Evolutionary conservation across 1,140 invertebrate species (phyloP).

Genomic region (Hycleus cichorii): DNA sequence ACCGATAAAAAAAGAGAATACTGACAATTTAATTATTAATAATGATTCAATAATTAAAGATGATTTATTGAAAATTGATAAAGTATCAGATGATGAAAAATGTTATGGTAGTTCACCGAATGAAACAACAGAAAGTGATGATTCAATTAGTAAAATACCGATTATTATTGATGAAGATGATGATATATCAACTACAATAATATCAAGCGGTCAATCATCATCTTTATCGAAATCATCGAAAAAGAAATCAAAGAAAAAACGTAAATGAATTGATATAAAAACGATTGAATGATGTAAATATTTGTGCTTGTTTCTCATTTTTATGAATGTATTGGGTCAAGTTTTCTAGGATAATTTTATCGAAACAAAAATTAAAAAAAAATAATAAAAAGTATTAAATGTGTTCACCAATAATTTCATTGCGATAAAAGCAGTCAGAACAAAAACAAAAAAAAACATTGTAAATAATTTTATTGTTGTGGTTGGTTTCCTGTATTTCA

Average conservation of each 20-base stretch:
- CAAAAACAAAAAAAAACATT: conserved; percentile 7
- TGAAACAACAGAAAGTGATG: conserved; percentile 40
- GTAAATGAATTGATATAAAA: conserved; percentile 21
- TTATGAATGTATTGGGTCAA: conserved; percentile 6
- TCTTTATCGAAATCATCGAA: conserved; percentile 18
- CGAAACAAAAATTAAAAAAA: not conserved
- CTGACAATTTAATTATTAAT: conserved; percentile 18
- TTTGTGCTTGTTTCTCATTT: not conserved
- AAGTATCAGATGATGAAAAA: conserved; percentile 36
- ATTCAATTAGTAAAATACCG: conserved; percentile 32
- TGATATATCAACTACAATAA: conserved; percentile 7
- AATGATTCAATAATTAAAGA: conserved; percentile 4
- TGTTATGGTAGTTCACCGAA: conserved; percentile 29
- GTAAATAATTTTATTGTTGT: conserved; percentile 9
- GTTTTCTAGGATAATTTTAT: not conserved
- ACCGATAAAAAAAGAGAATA: conserved; percentile 13
- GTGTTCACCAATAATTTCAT: conserved; percentile 4
- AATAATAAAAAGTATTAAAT: conserved; percentile 8
- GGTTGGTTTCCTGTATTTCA: conserved; percentile 9
- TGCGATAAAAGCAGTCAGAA: too few relatives aligned
- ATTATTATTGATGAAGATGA: conserved; percentile 23
- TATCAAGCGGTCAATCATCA: conserved; percentile 5
- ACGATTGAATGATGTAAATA: too few relatives aligned
- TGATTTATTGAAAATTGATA: conserved; percentile 31
- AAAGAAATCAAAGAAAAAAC: conserved; percentile 32